phyloP scores from a whole-genome alignment of 2,113 vertebrate species.

The Pipra filicauda region DNA sequence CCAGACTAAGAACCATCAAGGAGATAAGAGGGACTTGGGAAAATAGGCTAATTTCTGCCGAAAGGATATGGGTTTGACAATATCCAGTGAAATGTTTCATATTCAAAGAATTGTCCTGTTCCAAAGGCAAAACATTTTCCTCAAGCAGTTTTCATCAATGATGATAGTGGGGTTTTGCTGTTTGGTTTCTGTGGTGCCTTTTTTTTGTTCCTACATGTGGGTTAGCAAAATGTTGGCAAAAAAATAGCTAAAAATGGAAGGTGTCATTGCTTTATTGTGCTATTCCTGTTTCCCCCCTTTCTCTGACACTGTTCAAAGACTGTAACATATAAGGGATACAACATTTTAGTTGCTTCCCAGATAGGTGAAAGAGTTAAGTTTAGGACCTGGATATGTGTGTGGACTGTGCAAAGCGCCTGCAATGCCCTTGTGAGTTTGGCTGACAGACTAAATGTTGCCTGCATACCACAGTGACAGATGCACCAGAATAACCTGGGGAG shows the following conservation, averaged over 20 bases:
- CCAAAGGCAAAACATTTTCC: background rate
- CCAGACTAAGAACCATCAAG: background rate
- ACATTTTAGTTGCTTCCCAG: background rate
- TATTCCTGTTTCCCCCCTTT: background rate
- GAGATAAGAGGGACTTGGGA: background rate
- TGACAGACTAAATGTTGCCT: background rate
- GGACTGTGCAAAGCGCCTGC: background rate
- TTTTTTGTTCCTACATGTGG: background rate
- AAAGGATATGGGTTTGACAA: background rate
- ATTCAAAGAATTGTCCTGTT: background rate
- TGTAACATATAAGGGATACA: background rate
- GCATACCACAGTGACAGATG: background rate
- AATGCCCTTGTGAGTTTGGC: background rate
- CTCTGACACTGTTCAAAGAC: background rate
- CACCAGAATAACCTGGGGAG: background rate
- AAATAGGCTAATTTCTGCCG: background rate
- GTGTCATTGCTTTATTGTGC: background rate
- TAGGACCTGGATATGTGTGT: background rate
- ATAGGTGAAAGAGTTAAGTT: background rate
- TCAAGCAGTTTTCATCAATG: background rate
- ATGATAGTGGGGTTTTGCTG: accelerated
- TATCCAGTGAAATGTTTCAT: background rate
- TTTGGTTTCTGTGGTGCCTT: background rate
- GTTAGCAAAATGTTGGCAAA: background rate
- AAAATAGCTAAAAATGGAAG: background rate